phyloP scores from a whole-genome alignment of 2,797 vertebrate genomes.

The Vireo griseus region DNA sequence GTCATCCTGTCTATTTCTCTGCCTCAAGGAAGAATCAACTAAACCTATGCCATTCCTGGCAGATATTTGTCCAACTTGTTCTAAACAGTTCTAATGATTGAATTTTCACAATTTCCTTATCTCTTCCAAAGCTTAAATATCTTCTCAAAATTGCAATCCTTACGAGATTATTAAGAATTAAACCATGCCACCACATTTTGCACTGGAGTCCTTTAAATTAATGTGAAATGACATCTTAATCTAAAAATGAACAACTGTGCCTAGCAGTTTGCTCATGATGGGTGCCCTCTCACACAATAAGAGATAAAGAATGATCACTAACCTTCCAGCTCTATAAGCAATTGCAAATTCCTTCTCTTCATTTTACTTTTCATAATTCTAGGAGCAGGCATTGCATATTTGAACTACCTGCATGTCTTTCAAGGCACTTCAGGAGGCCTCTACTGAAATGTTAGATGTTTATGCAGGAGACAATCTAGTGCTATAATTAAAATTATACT shows the following conservation, averaged over 20 bases:
- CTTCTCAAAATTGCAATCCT: background rate
- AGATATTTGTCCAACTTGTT: background rate
- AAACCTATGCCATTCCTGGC: background rate
- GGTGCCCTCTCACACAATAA: background rate
- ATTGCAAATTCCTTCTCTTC: background rate
- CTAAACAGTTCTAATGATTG: background rate
- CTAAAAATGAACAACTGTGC: background rate
- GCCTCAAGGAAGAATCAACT: background rate
- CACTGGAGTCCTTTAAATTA: background rate
- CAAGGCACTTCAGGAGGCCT: background rate
- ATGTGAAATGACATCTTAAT: conserved; percentile 25
- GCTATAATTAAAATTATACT: background rate
- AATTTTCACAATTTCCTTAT: background rate
- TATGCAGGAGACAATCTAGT: background rate
- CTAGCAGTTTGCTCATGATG: background rate
- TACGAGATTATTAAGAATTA: background rate
- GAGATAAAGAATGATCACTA: background rate
- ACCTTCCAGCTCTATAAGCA: background rate
- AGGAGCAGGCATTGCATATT: background rate
- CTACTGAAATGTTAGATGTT: background rate
- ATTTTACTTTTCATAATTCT: background rate
- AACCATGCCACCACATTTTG: background rate
- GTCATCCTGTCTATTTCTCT: background rate
- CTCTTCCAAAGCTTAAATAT: background rate
- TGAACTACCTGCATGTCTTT: background rate